Evolutionary conservation across 2,797 vertebrate species (phyloP), one percentile per base, ranked within the genome.

Genomic region (Apodemus agrarius): DNA sequence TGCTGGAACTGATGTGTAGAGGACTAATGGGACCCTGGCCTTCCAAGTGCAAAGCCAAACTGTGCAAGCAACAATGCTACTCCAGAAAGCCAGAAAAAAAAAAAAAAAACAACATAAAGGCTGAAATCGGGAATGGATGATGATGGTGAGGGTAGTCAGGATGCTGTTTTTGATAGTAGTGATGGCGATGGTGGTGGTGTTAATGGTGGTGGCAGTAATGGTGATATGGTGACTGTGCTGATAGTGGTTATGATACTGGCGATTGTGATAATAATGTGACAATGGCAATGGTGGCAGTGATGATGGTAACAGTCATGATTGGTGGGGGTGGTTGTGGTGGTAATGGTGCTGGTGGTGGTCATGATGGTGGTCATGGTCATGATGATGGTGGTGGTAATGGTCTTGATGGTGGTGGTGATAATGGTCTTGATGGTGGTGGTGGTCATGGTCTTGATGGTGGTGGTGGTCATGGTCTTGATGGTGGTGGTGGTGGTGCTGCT

Each of bases 251-350:
- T 52, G 6, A 16, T 52, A 43, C 0, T 14, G 31, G 0, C 49
- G n/a, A 6, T 40, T n/a, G 1, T 57, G n/a, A 3, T 75, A 24
- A 9, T 24, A 29, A 8, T 69, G 54, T 82, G 31, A 4, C 49
- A 12, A 3, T 69, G 26, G 8, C 17, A 26, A 12, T 67, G 75
- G 7, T 49, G 59, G 14, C 37, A n/a, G 2, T 17, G 76, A 1
- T 22, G 34, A 0, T 37, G 40, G 8, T 26, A 5, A 10, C 4
- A 6, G 34, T 40, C 14, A 2, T 26, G 43, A 6, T 21, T 65
- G 34, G 0, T 75, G 8, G 0, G 74, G 4, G 0, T 67, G 4
- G 0, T 76, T 13, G 0, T 59, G 40, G 0, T 74, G 37, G 0
- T 54, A 10, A 0, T 43, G n/a, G 0, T 74, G 19, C 0, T 49